Base-by-base conservation (phyloP, 2,888 invertebrate genomes). In the Zhuqinia jingwanae region DNA sequence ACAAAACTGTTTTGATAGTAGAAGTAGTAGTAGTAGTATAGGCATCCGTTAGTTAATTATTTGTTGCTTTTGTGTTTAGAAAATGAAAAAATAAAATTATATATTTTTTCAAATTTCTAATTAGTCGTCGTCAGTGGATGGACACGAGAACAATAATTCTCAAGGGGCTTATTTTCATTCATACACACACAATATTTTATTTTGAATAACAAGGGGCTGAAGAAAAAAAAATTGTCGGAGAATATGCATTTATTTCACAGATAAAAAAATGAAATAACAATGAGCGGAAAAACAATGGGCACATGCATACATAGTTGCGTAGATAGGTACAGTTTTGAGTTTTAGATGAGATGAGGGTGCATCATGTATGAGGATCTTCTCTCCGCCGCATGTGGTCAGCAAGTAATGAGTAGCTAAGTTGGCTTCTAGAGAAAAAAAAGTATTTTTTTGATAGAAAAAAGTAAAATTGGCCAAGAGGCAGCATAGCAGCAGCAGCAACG, bases 41-140 rank as follows among this genome's bases (percentile, higher is more conserved):
- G n/a, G n/a, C n/a, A n/a, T n/a, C n/a, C 8, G 36, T 36, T 36
- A 50, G 2, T 15, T 5, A 50, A 45, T 68, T 42, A 1, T 68
- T 42, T 20, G 42, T 20, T 56, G 17, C 20, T 22, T 56, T 56
- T 56, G 13, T n/a, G 5, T 63, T 63, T 63, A 30, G 30, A 30
- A 36, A 42, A 36, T 0, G 20, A 36, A 36, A 65, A 27, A 47
- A 70, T 45, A 25, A 36, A 36, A 36, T 65, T 8, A 36, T 36
- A 36, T 0, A 60, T n/a, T n/a, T n/a, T n/a, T n/a, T n/a, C n/a
- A 36, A 65, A 6, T 42, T 65, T 70, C 65, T 70, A 70, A 70
- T 70, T 70, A 47, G 42, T 70, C 70, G 3, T 70, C 70, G 3
- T 27, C 25, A 47, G 47, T 50, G 47, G 10, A 25, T 25, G 50